phyloP scores from a whole-genome alignment of 2,888 invertebrate species.

The Phalera bucephala region DNA sequence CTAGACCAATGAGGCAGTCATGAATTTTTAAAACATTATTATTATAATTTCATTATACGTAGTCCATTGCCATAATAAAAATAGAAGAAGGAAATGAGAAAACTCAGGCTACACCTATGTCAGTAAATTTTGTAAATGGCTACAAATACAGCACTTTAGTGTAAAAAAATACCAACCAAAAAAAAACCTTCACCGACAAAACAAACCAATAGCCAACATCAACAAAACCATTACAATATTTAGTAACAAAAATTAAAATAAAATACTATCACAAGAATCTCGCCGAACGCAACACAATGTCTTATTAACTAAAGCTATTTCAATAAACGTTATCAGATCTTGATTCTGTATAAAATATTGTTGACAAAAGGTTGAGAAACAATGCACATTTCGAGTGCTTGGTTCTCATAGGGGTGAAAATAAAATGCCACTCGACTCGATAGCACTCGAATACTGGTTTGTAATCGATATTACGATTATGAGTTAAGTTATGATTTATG shows the following conservation, averaged over 20 bases:
- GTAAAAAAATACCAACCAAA: too few species aligned
- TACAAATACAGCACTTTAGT: too few species aligned
- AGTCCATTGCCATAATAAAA: too few species aligned
- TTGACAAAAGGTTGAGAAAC: conserved; percentile 32
- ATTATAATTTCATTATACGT: too few species aligned
- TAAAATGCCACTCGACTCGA: conserved; percentile 37
- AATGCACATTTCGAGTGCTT: conserved; percentile 18
- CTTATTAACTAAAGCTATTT: conserved; percentile 4
- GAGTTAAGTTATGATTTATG: conserved; percentile 7
- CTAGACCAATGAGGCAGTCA: too few species aligned
- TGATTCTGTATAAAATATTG: conserved; percentile 17
- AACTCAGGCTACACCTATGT: too few species aligned
- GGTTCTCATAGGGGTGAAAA: conserved; percentile 26
- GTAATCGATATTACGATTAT: conserved; percentile 58
- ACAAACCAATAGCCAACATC: not conserved
- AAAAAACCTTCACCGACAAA: too few species aligned
- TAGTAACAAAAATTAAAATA: conserved; percentile 8
- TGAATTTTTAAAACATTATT: too few species aligned
- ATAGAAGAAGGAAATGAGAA: too few species aligned
- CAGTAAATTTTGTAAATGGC: too few species aligned
- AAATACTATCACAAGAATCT: conserved; percentile 21
- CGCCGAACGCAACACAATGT: conserved; percentile 9
- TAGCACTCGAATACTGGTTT: conserved; percentile 31
- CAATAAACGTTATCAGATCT: conserved; percentile 38
- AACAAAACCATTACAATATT: conserved; percentile 1